These are phyloP conservation scores for Smittia sp. DNA, from an alignment of 2,888 invertebrate genomes.

Conservation along the genomic window DNA sequence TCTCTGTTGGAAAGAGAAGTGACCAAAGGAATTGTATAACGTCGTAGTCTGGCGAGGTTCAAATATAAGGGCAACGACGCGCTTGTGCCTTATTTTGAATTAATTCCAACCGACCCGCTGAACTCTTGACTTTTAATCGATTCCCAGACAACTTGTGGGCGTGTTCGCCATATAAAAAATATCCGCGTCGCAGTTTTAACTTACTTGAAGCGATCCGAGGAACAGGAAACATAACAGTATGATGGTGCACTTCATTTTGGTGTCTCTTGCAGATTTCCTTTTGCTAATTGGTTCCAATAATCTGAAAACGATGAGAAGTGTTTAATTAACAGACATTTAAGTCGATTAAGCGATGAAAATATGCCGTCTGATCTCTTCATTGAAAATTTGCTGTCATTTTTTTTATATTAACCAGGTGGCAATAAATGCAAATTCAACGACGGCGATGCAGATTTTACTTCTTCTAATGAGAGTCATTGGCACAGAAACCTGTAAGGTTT, in stretches of 20 bases:
- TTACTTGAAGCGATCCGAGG: constrained; percentile 30
- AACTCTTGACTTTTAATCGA: neutral
- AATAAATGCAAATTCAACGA: no score
- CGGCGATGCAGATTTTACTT: no score
- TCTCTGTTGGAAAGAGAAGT: neutral
- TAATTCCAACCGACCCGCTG: neutral
- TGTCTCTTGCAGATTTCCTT: neutral
- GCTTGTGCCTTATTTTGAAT: constrained; percentile 6
- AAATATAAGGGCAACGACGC: neutral
- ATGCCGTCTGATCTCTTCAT: no score
- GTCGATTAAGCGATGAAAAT: no score
- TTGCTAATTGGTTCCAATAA: neutral
- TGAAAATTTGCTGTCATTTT: no score
- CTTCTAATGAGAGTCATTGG: no score
- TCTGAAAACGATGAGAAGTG: no score
- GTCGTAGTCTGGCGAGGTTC: neutral
- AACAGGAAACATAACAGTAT: constrained; percentile 29
- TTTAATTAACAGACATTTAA: no score
- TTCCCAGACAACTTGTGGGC: neutral
- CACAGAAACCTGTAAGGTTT: no score
- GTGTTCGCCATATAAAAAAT: neutral
- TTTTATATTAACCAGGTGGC: no score
- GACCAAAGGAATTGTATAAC: neutral
- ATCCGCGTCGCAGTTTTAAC: neutral
- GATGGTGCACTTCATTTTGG: constrained; percentile 28